Evolutionary conservation across 2,113 vertebrate genomes (phyloP), one percentile per base, ranked within the genome.

Genomic region (Syrrhaptes paradoxus): DNA sequence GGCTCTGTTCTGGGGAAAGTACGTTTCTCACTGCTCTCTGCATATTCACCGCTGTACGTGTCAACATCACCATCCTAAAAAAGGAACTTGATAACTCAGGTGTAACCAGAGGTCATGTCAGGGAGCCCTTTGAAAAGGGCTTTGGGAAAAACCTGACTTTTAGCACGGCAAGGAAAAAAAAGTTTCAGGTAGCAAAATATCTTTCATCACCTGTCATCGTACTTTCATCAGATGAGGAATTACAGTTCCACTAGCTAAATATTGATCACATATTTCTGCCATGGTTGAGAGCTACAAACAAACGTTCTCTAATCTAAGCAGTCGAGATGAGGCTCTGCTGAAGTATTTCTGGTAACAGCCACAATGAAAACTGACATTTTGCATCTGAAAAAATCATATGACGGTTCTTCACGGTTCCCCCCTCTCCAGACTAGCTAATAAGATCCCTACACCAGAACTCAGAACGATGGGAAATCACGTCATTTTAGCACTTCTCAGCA

Each of bases 171-270:
- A 68, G 45, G 34, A 62, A 74, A 80, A 90, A 38, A 55, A 4
- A 67, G 13, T 41, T 92, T n/a, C 61, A 75, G 15, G 67, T n/a
- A 75, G 16, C n/a, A 86, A 80, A 88, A 41, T n/a, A 61, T 13
- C 3, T 90, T 85, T 88, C 15, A 67, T 77, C 81, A 46, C 34
- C 18, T 54, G 51, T 81, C 52, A 58, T 46, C 82, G 82, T 85
- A 66, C 46, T 78, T 87, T 54, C 31, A 87, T 70, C 82, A 86
- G 61, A 86, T 68, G 61, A 95, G 57, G 21, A 86, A 95, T 84
- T 83, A 71, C 29, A 38, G 25, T 17, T 83, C 66, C 38, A 70
- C 32, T 62, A 83, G 17, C 26, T 73, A 55, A 88, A 87, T 83
- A 94, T 4, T 38, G 63, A 85, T 91, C 63, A 21, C 31, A 3